phyloP scores from a whole-genome alignment of 2,113 vertebrate genomes.

The Deroptyus accipitrinus region DNA sequence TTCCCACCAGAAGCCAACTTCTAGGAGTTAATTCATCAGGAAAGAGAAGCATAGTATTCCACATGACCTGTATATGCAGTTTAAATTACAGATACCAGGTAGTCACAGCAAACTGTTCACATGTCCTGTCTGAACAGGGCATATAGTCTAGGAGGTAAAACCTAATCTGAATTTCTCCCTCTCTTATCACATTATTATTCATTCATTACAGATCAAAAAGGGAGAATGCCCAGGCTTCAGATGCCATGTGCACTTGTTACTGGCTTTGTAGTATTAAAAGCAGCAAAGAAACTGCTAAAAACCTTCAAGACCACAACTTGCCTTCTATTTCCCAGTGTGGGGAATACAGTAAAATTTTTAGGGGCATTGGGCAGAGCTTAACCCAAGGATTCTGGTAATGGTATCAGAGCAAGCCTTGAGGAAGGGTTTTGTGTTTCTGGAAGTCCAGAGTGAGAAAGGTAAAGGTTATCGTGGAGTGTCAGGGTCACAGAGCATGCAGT shows the following conservation, averaged over 20 bases:
- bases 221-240: not conserved
- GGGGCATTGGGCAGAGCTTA: not conserved
- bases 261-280: not conserved
- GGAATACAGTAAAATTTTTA: not conserved
- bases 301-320: not conserved
- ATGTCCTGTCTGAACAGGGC: not conserved
- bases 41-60: not conserved
- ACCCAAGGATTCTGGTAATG: not conserved
- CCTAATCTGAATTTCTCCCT: not conserved
- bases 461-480: not conserved
- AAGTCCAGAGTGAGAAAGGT: not conserved
- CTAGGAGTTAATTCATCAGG: not conserved
- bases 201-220: not conserved
- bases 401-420: not conserved
- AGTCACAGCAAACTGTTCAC: not conserved
- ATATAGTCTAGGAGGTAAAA: not conserved
- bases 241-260: not conserved
- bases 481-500: accelerated
- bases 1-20: conserved; percentile 10
- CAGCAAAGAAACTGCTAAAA: not conserved
- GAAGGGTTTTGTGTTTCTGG: not conserved
- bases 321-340: not conserved
- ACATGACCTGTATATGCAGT: not conserved
- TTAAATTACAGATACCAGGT: not conserved
- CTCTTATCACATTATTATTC: not conserved